These are phyloP conservation scores for Meandrusa payeni DNA, from an alignment of 2,888 invertebrate genomes.

Conservation along the genomic window DNA sequence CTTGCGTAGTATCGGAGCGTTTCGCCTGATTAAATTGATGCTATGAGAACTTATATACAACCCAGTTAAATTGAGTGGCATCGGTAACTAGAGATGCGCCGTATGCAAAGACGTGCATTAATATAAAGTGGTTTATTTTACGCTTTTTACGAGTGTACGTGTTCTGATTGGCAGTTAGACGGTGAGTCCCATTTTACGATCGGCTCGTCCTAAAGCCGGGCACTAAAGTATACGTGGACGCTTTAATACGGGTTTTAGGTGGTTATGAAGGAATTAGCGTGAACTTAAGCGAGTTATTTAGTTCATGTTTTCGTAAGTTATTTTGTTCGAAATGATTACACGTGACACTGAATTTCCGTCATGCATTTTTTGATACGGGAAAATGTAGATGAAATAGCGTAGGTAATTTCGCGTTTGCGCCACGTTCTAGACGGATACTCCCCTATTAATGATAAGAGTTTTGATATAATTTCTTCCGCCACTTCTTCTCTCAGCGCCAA, in stretches of 20 bases:
- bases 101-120: conserved; percentile 44
- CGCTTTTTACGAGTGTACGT: conserved; percentile 39
- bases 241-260: conserved; percentile 29
- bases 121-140: conserved; percentile 51
- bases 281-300: conserved; percentile 9
- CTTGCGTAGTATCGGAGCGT: conserved; percentile 42
- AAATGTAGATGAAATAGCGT: too few species aligned
- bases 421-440: too few species aligned
- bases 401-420: too few species aligned
- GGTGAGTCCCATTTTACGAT: conserved; percentile 42
- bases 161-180: conserved; percentile 49
- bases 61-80: conserved; percentile 57
- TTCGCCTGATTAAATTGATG: conserved; percentile 58
- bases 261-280: conserved; percentile 28
- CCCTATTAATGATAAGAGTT: too few species aligned
- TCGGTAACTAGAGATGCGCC: conserved; percentile 39
- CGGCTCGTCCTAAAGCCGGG: conserved; percentile 34
- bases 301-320: neutral
- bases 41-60: conserved; percentile 44
- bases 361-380: too few species aligned
- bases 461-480: too few species aligned
- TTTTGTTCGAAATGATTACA: too few species aligned
- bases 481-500: too few species aligned
- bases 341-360: too few species aligned
- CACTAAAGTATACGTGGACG: conserved; percentile 33